phyloP scores from a whole-genome alignment of 1,140 invertebrate genomes.

The Brachystomella parvula region DNA sequence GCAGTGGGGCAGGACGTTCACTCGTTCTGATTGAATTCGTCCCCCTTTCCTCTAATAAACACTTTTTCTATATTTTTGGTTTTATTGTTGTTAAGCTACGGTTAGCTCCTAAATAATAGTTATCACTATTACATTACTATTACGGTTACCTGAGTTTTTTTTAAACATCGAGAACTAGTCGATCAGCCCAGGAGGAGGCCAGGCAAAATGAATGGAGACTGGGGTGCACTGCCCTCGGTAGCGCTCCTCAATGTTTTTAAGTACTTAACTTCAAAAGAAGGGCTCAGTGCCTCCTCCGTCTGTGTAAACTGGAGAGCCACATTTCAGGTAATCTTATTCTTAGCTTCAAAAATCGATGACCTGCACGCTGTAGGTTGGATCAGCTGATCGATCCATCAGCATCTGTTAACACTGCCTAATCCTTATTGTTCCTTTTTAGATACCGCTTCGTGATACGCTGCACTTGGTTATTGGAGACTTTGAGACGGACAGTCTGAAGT shows the following conservation, averaged over 20 bases:
- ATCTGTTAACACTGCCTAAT: not conserved
- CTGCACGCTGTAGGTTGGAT: not conserved
- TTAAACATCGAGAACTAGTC: not conserved
- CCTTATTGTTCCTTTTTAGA: not conserved
- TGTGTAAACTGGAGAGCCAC: conserved; percentile 30
- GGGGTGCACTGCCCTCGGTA: conserved; percentile 23
- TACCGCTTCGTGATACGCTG: not conserved
- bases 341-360: conserved; percentile 1
- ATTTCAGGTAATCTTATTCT: conserved; percentile 22
- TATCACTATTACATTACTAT: too few relatives aligned
- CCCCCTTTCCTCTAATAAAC: not conserved
- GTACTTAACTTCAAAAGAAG: conserved; percentile 22
- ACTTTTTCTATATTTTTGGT: not conserved
- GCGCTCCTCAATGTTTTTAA: conserved; percentile 25
- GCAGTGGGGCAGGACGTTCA: not conserved
- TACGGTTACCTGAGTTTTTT: too few relatives aligned
- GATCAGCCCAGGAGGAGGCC: not conserved
- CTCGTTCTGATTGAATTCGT: not conserved
- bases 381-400: not conserved
- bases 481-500: not conserved
- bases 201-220: conserved; percentile 12
- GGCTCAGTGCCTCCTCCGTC: conserved; percentile 16
- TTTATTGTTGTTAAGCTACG: not conserved
- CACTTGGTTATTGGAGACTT: not conserved
- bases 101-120: too few relatives aligned